Evolutionary conservation across 2,888 invertebrate genomes (phyloP), one percentile per base, ranked within the genome.

Genomic region (Alloscopus bannaensis): DNA sequence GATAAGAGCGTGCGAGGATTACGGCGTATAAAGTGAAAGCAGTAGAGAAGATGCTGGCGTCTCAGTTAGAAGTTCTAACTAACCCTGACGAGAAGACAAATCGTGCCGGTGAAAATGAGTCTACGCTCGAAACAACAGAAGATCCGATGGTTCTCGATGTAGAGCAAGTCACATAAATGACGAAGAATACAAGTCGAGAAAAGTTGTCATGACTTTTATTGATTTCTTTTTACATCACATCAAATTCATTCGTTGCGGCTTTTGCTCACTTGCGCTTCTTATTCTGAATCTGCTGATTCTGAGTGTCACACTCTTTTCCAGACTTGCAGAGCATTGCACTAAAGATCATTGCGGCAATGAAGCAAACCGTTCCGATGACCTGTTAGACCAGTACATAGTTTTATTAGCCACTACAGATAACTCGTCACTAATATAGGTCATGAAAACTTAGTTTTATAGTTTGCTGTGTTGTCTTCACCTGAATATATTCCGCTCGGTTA

Each of bases 401-500:
- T 45, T 4, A 16, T 45, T 45, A 45, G n/a, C 4, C 13, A 13
- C 36, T n/a, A n/a, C n/a, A n/a, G n/a, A n/a, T n/a, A n/a, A n/a
- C n/a, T n/a, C n/a, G n/a, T n/a, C n/a, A n/a, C n/a, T 11, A 45
- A 16, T 4, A 4, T 16, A 4, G n/a, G 45, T 11, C 8, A n/a
- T 45, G 3, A 45, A 45, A 45, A 45, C 36, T 36, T 36, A 8
- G 29, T 59, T 16, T 4, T 3, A 29, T 3, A 59, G 11, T 59
- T 4, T 2, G 24, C 42, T 36, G 40, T 18, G 40, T 3, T 57
- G n/a, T n/a, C n/a, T n/a, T n/a, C 6, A 93, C 89, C 0, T 90
- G 88, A 3, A 93, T 89, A 86, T 93, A 93, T 87, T 94, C 94
- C 0, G 89, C 88, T 29, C 91, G 90, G 87, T 94, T 94, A 62